Evolutionary conservation across 1,140 invertebrate genomes (phyloP).

Genomic region (Brachionus sp.): DNA sequence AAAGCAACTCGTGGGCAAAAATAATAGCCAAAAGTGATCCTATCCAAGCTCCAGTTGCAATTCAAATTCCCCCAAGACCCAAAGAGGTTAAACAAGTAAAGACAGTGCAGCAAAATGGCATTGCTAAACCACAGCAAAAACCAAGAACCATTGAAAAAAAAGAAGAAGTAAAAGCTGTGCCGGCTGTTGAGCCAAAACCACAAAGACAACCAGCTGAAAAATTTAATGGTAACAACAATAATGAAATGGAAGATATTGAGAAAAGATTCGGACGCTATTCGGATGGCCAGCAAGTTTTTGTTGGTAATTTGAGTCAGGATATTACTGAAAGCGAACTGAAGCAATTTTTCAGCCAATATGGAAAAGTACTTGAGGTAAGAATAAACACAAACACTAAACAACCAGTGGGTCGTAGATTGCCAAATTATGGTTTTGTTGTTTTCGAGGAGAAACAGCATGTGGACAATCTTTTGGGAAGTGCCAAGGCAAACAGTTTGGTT

Average conservation of each 20-base stretch:
- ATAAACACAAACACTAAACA: conserved; percentile 40
- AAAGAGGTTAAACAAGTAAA: not conserved
- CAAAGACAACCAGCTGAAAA: conserved; percentile 5
- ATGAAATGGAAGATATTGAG: conserved; percentile 19
- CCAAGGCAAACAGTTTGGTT: conserved; percentile 31
- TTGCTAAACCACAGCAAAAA: not conserved
- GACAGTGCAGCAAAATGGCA: not conserved
- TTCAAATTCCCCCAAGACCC: not conserved
- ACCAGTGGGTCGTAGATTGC: conserved; percentile 5
- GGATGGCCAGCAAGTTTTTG: conserved; percentile 43
- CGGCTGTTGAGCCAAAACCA: not conserved
- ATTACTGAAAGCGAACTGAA: not conserved
- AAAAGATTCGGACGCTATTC: conserved; percentile 34
- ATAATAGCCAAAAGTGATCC: not conserved
- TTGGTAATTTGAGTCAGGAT: conserved; percentile 33
- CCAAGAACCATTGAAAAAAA: not conserved
- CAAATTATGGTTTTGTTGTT: conserved; percentile 43
- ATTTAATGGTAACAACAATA: not conserved
- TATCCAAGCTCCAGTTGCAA: not conserved
- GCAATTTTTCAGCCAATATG: conserved; percentile 25
- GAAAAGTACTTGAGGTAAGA: conserved; percentile 36
- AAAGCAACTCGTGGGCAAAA: conserved; percentile 37
- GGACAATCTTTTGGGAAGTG: not conserved
- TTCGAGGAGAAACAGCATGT: conserved; percentile 25
- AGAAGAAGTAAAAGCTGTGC: not conserved